These are phyloP conservation scores for Lithophane semibrunnea DNA, from an alignment of 2,888 invertebrate genomes.

Conservation along the genomic window DNA sequence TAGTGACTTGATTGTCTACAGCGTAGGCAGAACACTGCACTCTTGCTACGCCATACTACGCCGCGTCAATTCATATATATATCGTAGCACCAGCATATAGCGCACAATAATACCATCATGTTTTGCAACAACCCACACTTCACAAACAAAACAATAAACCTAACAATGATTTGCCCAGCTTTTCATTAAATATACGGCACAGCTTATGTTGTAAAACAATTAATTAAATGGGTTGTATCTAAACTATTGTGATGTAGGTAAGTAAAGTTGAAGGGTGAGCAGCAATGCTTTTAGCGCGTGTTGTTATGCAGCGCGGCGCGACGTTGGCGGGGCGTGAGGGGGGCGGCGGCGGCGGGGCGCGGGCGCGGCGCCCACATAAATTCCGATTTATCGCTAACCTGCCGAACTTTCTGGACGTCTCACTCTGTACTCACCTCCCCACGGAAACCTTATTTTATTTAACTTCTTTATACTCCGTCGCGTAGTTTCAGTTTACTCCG, in stretches of 20 bases:
- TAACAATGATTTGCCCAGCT: conserved; percentile 26
- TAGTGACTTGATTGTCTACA: not conserved
- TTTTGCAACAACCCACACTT: conserved; percentile 6
- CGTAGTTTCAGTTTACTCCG: conserved; percentile 74
- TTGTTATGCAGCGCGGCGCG: conserved; percentile 73
- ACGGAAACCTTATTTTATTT: conserved; percentile 86
- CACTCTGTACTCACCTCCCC: conserved; percentile 78
- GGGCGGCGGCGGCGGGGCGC: conserved; percentile 67
- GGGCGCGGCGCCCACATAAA: conserved; percentile 83
- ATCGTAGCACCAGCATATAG: conserved; percentile 11
- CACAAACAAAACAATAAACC: conserved; percentile 28
- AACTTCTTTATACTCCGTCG: conserved; percentile 82
- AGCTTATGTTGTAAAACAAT: conserved; percentile 52
- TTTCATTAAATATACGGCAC: conserved; percentile 17
- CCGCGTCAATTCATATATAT: not conserved
- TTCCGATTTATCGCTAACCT: conserved; percentile 87
- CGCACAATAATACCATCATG: not conserved
- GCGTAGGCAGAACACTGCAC: conserved; percentile 1
- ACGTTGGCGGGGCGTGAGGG: conserved; percentile 50
- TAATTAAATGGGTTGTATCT: conserved; percentile 56
- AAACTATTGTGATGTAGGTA: conserved; percentile 61
- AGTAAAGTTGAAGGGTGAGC: conserved; percentile 65
- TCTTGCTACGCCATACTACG: not conserved
- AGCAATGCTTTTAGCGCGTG: conserved; percentile 78
- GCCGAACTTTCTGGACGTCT: conserved; percentile 87